Evolutionary conservation across 30 jellyfish, hydroid and myxozoan genomes (phyloP).

Genomic region (Hydractinia echinata): DNA sequence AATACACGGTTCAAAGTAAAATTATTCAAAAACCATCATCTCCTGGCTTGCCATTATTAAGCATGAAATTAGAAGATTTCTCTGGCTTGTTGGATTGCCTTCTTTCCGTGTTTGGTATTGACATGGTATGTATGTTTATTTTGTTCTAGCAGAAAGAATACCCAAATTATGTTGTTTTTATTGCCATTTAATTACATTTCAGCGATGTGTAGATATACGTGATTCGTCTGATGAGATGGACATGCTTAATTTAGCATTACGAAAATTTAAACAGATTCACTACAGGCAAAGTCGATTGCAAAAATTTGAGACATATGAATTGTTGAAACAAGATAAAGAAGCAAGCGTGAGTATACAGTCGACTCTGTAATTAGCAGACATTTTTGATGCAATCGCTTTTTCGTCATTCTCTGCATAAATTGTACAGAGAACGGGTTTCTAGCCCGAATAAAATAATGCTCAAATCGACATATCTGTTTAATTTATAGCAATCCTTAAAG

Average conservation of each 20-base stretch:
- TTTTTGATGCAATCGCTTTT: too few species aligned
- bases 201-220: conserved; percentile 43
- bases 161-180: background rate
- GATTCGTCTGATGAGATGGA: conserved; percentile 78
- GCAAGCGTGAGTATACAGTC: background rate
- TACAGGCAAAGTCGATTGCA: conserved; percentile 62
- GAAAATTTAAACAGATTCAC: conserved; percentile 56
- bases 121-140: conserved; percentile 40
- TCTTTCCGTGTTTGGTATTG: conserved; percentile 47
- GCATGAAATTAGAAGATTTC: conserved; percentile 13
- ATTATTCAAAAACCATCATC: background rate
- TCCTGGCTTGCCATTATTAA: background rate
- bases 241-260: conserved; percentile 53
- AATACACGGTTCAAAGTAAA: background rate
- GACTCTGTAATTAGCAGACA: too few species aligned
- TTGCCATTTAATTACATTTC: background rate
- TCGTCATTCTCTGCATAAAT: too few species aligned
- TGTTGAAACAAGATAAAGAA: background rate
- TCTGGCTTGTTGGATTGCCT: conserved; percentile 42
- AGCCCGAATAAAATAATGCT: too few species aligned
- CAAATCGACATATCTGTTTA: too few species aligned
- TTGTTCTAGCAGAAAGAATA: background rate
- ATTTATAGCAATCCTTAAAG: too few species aligned
- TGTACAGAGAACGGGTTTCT: too few species aligned
- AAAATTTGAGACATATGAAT: conserved; percentile 55